These are phyloP conservation scores for Alosa alosa DNA, from an alignment of 2,113 vertebrate genomes.

Conservation along the genomic window DNA sequence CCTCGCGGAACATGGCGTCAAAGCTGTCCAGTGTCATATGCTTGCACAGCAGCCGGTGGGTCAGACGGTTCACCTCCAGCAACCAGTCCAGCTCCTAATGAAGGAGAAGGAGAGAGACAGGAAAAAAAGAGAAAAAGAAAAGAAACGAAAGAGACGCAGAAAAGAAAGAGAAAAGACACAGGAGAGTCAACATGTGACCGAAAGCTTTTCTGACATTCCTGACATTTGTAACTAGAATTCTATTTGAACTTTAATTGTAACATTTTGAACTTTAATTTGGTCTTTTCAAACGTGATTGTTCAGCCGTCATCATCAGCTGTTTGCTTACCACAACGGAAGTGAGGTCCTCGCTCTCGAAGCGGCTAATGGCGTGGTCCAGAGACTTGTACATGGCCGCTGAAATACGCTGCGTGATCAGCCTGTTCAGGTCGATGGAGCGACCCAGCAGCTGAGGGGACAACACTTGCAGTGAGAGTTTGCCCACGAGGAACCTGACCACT, in stretches of 20 bases:
- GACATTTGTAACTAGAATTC: no score
- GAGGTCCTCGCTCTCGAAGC: conserved; percentile 98
- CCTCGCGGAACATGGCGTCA: conserved; percentile 98
- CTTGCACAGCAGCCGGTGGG: conserved; percentile 92
- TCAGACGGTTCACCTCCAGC: conserved; percentile 94
- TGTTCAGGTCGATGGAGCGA: conserved; percentile 95
- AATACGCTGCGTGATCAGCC: conserved; percentile 97
- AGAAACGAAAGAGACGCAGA: not conserved
- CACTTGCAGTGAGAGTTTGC: not conserved
- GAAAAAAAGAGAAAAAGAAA: not conserved
- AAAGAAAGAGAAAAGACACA: not conserved
- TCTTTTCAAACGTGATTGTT: no score
- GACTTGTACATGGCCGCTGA: conserved; percentile 99
- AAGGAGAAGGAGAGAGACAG: not conserved
- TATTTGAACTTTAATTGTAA: no score
- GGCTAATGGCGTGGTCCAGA: conserved; percentile 95
- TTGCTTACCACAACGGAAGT: conserved; percentile 94
- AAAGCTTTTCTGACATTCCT: not conserved
- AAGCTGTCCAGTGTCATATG: conserved; percentile 99
- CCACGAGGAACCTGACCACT: not conserved
- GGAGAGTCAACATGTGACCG: not conserved
- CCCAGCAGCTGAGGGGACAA: conserved; percentile 79
- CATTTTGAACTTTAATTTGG: no score
- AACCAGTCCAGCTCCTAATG: conserved; percentile 94
- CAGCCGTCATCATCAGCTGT: no score